phyloP scores from a whole-genome alignment of 2,113 vertebrate genomes.

The Eolophus roseicapilla region DNA sequence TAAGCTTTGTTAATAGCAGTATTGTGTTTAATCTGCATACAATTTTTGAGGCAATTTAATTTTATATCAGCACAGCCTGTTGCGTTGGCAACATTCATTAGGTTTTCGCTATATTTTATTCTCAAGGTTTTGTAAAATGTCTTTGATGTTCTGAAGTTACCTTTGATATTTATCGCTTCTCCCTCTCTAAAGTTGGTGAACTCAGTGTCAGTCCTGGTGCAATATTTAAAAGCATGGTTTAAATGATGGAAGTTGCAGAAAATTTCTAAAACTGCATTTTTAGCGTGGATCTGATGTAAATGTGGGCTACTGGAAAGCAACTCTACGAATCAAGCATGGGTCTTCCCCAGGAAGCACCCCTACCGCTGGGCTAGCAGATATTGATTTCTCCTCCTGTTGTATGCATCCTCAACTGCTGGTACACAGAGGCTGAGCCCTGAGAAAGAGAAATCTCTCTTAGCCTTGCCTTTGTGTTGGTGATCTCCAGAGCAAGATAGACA shows the following conservation, averaged over 20 bases:
- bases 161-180: slow-evolving; percentile 6
- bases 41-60: slow-evolving; percentile 33
- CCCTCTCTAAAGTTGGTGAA: background rate
- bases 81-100: background rate
- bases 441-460: background rate
- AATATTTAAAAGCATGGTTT: background rate
- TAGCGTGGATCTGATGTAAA: background rate
- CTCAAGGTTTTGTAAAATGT: background rate
- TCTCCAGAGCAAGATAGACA: background rate
- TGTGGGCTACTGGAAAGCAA: background rate
- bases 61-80: background rate
- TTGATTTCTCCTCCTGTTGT: background rate
- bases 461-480: background rate
- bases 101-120: background rate
- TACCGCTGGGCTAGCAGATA: background rate
- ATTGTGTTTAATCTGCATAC: slow-evolving; percentile 24
- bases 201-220: background rate
- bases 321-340: background rate
- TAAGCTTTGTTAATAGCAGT: slow-evolving; percentile 8
- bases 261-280: background rate
- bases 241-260: background rate
- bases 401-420: background rate
- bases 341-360: background rate
- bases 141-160: slow-evolving; percentile 10
- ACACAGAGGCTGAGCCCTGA: background rate